phyloP scores from a whole-genome alignment of 2,888 invertebrate genomes.

The Exephanes ischioxanthus region DNA sequence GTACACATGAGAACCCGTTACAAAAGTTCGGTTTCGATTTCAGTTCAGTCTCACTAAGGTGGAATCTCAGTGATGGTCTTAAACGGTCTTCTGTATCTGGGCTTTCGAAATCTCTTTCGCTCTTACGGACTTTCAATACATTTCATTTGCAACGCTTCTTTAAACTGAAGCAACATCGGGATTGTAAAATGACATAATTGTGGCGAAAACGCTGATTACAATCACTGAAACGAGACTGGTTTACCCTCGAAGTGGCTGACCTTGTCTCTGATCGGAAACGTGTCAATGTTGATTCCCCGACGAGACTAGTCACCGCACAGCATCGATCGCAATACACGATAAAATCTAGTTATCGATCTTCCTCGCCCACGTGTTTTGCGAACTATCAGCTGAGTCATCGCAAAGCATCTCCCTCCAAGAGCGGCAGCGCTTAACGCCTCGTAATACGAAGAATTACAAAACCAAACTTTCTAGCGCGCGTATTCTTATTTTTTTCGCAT shows the following conservation, averaged over 20 bases:
- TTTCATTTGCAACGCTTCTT: neutral
- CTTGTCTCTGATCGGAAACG: constrained; percentile 74
- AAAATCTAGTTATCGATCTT: neutral
- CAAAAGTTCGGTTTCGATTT: no score
- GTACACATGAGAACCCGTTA: no score
- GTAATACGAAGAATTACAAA: neutral
- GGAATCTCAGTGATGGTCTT: no score
- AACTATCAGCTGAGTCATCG: neutral
- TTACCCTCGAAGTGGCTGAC: constrained; percentile 71
- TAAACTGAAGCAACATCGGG: neutral
- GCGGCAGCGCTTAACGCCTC: neutral
- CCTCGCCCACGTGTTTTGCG: neutral
- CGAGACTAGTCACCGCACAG: constrained; percentile 26
- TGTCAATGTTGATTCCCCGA: constrained; percentile 74
- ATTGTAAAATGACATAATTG: constrained; percentile 24
- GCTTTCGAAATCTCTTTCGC: neutral
- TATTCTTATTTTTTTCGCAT: neutral
- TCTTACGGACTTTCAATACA: neutral
- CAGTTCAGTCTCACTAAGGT: no score
- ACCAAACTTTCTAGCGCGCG: neutral
- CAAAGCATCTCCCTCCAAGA: neutral
- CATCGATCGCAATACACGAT: neutral
- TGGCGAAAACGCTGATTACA: constrained; percentile 35
- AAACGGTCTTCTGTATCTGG: neutral
- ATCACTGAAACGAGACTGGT: constrained; percentile 71